phyloP scores from a whole-genome alignment of 2,888 invertebrate genomes.

The Drosophila hamatofila region DNA sequence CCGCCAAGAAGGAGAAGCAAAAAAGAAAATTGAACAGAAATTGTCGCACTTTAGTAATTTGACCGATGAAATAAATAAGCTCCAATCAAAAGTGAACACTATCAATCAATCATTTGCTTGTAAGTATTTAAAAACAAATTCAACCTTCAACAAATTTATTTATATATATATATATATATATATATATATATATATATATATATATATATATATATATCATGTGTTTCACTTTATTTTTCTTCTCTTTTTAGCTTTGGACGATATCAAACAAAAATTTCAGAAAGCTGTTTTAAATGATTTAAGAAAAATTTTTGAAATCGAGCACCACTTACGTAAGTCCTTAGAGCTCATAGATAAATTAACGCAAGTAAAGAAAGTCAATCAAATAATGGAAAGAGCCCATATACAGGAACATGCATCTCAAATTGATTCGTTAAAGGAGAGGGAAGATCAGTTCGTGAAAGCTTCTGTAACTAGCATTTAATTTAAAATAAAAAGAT shows the following conservation, averaged over 20 bases:
- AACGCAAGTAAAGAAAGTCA: conserved; percentile 5
- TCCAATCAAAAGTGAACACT: conserved; percentile 50
- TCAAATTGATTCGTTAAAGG: conserved; percentile 40
- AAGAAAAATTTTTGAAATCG: conserved; percentile 27
- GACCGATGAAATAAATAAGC: conserved; percentile 57
- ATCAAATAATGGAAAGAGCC: conserved; percentile 12
- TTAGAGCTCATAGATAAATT: conserved; percentile 8
- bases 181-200: too few species aligned
- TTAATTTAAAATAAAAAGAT: not conserved
- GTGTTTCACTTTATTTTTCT: not conserved
- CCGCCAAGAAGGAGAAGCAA: conserved; percentile 41
- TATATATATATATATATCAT: too few species aligned
- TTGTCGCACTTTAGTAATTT: conserved; percentile 47
- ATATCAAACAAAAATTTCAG: conserved; percentile 17
- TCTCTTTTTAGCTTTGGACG: conserved; percentile 42
- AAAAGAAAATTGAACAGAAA: conserved; percentile 67
- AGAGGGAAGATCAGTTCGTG: conserved; percentile 25
- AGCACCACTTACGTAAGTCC: conserved; percentile 19
- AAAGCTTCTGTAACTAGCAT: conserved; percentile 23
- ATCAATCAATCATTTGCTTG: conserved; percentile 55
- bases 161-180: too few species aligned
- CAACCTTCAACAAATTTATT: not conserved
- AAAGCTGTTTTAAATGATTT: conserved; percentile 16
- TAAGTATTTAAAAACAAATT: conserved; percentile 54
- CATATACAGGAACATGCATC: conserved; percentile 36